Conservation (phyloP, 2,113 vertebrate genomes). For the Benitochromis conjunctus region DNA sequence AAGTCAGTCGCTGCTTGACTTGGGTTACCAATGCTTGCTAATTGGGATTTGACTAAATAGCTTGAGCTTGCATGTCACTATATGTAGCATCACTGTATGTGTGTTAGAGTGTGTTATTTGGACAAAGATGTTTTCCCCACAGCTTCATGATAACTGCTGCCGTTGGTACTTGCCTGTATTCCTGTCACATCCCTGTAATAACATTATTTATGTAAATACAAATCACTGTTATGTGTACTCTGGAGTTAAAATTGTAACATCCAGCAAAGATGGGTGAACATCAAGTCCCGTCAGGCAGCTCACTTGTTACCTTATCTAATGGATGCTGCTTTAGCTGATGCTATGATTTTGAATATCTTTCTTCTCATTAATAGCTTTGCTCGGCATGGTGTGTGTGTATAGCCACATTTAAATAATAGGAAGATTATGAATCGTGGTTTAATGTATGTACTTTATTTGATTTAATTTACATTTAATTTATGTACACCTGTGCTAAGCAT, state of each 20-base stretch:
- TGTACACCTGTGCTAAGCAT: no score
- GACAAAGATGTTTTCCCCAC: not conserved
- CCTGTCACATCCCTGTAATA: not conserved
- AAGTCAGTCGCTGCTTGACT: slow-evolving; percentile 37
- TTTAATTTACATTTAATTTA: no score
- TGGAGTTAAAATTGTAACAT: not conserved
- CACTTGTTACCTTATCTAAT: not conserved
- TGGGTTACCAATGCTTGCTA: slow-evolving; percentile 34
- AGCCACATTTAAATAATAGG: not conserved
- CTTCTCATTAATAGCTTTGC: not conserved
- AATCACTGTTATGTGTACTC: not conserved
- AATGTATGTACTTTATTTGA: no score
- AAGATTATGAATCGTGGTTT: no score
- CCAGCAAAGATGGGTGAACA: not conserved
- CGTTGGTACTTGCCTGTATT: not conserved
- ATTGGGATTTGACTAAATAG: slow-evolving; percentile 60
- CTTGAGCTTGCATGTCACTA: slow-evolving; percentile 27
- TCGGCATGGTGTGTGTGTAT: not conserved
- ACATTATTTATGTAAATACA: not conserved
- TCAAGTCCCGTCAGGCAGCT: not conserved
- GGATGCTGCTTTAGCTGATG: not conserved
- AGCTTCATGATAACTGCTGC: not conserved
- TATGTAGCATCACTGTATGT: not conserved
- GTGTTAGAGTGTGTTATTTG: not conserved
- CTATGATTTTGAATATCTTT: not conserved